These are phyloP conservation scores for Eupithecia dodoneata DNA, from an alignment of 2,888 invertebrate genomes.

Conservation along the genomic window DNA sequence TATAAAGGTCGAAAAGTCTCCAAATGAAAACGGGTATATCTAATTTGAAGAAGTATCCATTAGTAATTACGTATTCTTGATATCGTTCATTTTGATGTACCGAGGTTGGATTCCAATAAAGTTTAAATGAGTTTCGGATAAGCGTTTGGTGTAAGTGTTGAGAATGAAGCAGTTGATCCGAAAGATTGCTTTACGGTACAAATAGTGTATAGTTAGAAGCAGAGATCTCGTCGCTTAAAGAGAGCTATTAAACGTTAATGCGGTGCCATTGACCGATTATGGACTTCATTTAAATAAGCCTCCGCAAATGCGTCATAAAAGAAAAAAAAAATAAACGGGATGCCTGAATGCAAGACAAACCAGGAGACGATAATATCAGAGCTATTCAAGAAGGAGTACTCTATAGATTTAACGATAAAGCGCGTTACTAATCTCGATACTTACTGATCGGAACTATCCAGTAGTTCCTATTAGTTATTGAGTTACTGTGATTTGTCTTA, in stretches of 20 bases:
- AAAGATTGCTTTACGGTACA: conserved; percentile 18
- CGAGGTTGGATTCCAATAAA: conserved; percentile 60
- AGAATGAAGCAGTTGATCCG: conserved; percentile 29
- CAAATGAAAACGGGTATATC: conserved; percentile 44
- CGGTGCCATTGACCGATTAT: conserved; percentile 67
- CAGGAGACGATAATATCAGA: conserved; percentile 44
- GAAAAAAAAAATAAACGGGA: conserved; percentile 51
- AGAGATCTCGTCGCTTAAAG: conserved; percentile 45
- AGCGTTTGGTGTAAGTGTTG: conserved; percentile 48
- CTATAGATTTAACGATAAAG: conserved; percentile 39
- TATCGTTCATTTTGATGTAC: conserved; percentile 55
- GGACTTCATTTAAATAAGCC: conserved; percentile 68
- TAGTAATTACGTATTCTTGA: conserved; percentile 63
- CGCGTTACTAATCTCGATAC: conserved; percentile 28
- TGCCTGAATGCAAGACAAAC: conserved; percentile 46
- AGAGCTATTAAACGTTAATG: conserved; percentile 54
- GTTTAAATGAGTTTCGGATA: conserved; percentile 59
- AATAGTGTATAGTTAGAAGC: conserved; percentile 31
- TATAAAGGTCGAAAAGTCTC: conserved; percentile 40
- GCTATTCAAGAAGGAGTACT: conserved; percentile 33
- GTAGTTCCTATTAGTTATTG: conserved; percentile 34
- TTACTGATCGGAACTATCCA: conserved; percentile 19
- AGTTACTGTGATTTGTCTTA: conserved; percentile 25
- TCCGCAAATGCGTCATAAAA: conserved; percentile 60
- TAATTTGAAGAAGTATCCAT: conserved; percentile 61